These are phyloP conservation scores for Lasiurus cinereus DNA, from an alignment of 2,113 vertebrate species.

Conservation along the genomic window DNA sequence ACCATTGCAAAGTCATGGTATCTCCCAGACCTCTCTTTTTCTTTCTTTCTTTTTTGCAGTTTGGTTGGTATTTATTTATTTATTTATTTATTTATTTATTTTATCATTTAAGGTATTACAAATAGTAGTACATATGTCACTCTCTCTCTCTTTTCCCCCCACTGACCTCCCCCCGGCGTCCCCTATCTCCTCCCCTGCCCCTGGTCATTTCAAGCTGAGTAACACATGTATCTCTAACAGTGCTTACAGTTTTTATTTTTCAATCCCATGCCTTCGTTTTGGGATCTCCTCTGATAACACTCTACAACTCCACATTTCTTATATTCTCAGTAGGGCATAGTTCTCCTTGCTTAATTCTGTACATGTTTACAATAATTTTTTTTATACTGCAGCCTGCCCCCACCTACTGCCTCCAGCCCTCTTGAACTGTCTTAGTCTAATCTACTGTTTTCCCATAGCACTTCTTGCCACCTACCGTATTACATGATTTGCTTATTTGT, in stretches of 20 bases:
- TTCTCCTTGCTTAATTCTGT: slow-evolving; percentile 27
- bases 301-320: neutral
- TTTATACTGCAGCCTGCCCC: neutral
- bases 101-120: too few relatives aligned
- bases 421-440: neutral
- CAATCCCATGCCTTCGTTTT: neutral
- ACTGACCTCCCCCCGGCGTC: too few relatives aligned
- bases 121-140: too few relatives aligned
- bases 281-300: neutral
- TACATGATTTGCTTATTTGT: neutral
- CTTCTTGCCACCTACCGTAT: neutral
- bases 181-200: too few relatives aligned
- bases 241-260: slow-evolving; percentile 8
- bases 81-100: too few relatives aligned
- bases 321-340: neutral
- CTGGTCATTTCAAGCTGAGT: neutral
- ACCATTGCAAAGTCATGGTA: neutral
- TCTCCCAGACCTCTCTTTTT: neutral
- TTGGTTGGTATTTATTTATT: too few relatives aligned
- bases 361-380: neutral
- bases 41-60: too few relatives aligned
- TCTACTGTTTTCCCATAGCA: neutral
- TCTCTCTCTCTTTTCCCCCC: too few relatives aligned
- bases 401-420: neutral
- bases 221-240: neutral